Conservation (phyloP, 2,113 vertebrate genomes). For the Seriola aureovittata region DNA sequence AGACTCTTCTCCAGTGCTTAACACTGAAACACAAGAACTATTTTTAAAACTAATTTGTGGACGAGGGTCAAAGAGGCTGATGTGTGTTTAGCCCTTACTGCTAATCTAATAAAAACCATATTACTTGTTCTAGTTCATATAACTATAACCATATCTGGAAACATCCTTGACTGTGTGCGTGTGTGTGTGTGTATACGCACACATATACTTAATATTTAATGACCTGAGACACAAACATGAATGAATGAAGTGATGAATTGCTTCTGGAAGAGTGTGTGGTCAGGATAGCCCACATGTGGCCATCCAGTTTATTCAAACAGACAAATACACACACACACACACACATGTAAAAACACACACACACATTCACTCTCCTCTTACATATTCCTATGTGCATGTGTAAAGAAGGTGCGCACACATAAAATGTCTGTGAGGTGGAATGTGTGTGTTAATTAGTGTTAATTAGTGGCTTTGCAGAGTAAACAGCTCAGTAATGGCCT, state of each 20-base stretch:
- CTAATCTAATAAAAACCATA: constrained; percentile 50
- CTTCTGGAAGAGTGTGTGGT: constrained; percentile 60
- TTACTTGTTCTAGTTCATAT: constrained; percentile 40
- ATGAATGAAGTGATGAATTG: constrained; percentile 59
- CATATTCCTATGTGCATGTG: constrained; percentile 46
- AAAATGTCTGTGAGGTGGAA: constrained; percentile 59
- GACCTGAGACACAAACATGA: constrained; percentile 64
- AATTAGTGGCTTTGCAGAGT: constrained; percentile 71
- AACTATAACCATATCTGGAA: constrained; percentile 64
- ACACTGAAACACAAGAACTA: constrained; percentile 24
- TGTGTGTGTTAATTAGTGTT: constrained; percentile 74
- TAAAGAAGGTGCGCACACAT: constrained; percentile 36
- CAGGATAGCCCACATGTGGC: constrained; percentile 52
- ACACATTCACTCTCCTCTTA: constrained; percentile 17
- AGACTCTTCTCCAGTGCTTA: neutral
- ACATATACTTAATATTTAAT: constrained; percentile 57
- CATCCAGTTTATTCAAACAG: constrained; percentile 43
- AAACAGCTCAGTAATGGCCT: constrained; percentile 68
- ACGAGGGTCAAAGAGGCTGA: constrained; percentile 14
- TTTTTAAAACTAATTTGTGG: constrained; percentile 41
- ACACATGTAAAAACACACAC: constrained; percentile 3
- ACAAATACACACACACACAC: constrained; percentile 1
- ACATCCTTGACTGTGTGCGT: neutral
- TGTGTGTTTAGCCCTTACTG: constrained; percentile 38
- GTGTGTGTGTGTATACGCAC: neutral